These are phyloP conservation scores for Eptatretus burgeri DNA, from an alignment of 2,113 vertebrate genomes.

Conservation along the genomic window DNA sequence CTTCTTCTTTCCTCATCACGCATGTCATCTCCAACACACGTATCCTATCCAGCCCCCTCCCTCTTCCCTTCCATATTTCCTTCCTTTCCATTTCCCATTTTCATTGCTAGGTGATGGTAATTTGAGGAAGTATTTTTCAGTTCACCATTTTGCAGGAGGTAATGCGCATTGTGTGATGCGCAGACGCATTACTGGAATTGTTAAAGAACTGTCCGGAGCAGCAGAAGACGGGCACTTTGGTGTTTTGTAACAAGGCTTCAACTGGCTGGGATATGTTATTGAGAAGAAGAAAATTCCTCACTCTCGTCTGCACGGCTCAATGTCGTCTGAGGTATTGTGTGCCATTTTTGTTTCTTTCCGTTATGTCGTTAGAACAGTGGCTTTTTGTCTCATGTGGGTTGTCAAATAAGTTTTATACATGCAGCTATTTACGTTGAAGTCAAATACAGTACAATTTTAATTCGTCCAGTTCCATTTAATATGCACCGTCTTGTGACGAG, in stretches of 20 bases:
- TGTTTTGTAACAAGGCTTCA: constrained; percentile 58
- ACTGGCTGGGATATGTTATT: constrained; percentile 62
- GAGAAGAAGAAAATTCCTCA: constrained; percentile 53
- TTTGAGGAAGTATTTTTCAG: neutral
- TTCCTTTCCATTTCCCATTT: neutral
- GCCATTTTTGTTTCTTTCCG: neutral
- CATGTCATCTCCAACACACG: neutral
- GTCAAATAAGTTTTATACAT: neutral
- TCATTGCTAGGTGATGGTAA: neutral
- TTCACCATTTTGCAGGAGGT: too few species aligned
- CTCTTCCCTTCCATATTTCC: too few species aligned
- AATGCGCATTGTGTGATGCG: neutral
- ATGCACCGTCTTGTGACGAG: too few species aligned
- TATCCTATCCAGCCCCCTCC: neutral
- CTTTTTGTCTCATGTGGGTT: neutral
- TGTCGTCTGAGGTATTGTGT: constrained; percentile 18
- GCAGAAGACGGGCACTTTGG: constrained; percentile 15
- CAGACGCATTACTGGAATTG: neutral
- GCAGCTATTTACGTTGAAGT: neutral
- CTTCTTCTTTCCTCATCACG: neutral
- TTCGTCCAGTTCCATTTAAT: neutral
- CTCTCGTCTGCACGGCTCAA: constrained; percentile 48
- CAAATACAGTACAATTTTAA: neutral
- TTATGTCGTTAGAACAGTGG: neutral
- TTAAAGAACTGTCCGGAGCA: constrained; percentile 1